A percentile compares a stretch with the other conserved stretches of the same genome.
phyloP scores from a whole-genome alignment of 1,140 invertebrate species.

The Chlorops oryzae region DNA sequence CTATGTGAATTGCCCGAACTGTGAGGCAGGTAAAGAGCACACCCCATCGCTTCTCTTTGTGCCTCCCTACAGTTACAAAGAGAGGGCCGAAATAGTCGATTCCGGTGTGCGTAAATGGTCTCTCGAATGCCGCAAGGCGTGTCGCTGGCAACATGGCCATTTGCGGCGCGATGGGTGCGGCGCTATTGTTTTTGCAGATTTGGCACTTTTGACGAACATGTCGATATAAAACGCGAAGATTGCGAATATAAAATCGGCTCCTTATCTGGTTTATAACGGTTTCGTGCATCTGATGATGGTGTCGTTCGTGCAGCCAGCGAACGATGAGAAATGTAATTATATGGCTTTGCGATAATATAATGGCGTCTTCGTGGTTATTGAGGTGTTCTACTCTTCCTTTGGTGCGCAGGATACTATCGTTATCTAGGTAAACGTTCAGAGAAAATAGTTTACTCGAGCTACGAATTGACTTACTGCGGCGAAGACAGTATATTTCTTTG shows the following conservation, averaged over 20 bases:
- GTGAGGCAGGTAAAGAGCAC: conserved; percentile 32
- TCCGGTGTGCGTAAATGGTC: not conserved
- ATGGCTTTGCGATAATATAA: conserved; percentile 15
- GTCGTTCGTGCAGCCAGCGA: too few species aligned
- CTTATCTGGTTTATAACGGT: conserved; percentile 16
- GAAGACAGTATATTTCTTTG: too few species aligned
- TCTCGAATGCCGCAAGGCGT: not conserved
- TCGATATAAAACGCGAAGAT: not conserved
- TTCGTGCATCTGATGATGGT: conserved; percentile 8
- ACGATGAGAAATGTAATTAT: conserved; percentile 40
- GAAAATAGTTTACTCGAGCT: too few species aligned
- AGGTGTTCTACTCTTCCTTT: not conserved
- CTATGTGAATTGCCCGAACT: conserved; percentile 22
- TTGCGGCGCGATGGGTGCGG: not conserved
- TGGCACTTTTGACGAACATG: not conserved
- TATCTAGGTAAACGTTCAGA: too few species aligned
- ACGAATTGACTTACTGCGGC: too few species aligned
- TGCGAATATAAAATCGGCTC: conserved; percentile 4
- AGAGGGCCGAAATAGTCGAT: conserved; percentile 8
- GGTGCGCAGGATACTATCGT: too few species aligned
- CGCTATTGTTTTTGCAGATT: not conserved
- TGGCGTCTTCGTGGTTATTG: not conserved
- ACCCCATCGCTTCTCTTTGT: conserved; percentile 23
- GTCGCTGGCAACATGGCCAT: not conserved
- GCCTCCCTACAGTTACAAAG: too few species aligned